Evolutionary conservation across 1,140 invertebrate species (phyloP), one percentile per base, ranked within the genome.

Genomic region (Anthonomus grandis): DNA sequence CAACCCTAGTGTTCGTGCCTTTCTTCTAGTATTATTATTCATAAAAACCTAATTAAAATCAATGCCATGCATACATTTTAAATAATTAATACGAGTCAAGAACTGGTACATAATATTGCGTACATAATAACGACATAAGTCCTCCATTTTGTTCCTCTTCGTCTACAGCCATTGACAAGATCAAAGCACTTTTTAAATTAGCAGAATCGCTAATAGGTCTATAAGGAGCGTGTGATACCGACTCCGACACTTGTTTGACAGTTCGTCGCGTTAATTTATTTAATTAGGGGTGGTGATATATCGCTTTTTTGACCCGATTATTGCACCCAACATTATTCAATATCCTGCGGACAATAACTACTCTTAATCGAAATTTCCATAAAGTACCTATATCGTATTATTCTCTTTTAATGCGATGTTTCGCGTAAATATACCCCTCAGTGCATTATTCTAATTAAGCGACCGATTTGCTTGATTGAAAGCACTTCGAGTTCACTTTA

Each of bases 381-480:
- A n/a, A n/a, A n/a, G n/a, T n/a, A 34, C 31, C 31, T 34, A 34
- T 34, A 34, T 34, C 10, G 31, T 12, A 12, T 34, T 12, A 12
- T 12, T 34, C 31, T 10, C 31, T 34, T 34, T 13, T 10, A 13
- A 13, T 39, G 15, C 27, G n/a, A n/a, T 39, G 9, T 17, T 44
- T 45, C 45, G 23, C 24, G 18, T 53, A 53, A 53, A 41, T 53
- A 53, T 52, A 52, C 22, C 37, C 51, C 22, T 44, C n/a, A n/a
- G 39, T 18, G 24, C 36, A 44, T 44, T 53, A 53, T 53, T 42
- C 51, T 53, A 44, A 53, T 53, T 53, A 45, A 44, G 51, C 36
- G 38, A 24, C 15, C 51, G 51, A 53, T 53, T 53, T 44, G 22
- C n/a, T 53, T 53, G 51, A 53, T 53, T 45, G 39, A 53, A 53